phyloP scores from a whole-genome alignment of 2,113 vertebrate genomes.

The Nyctereutes procyonoides region DNA sequence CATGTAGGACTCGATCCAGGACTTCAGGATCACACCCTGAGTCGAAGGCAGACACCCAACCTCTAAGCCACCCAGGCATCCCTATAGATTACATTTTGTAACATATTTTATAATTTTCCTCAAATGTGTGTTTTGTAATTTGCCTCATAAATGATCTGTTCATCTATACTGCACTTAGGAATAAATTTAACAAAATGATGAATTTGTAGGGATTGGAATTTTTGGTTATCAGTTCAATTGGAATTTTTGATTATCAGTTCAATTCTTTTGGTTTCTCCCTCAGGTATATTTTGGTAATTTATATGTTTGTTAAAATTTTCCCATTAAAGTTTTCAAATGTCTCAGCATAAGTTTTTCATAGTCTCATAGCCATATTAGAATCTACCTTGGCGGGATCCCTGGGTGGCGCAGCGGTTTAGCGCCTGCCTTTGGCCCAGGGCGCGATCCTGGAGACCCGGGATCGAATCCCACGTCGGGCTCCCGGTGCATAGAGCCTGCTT shows the following conservation, averaged over 20 bases:
- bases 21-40: no score
- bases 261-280: background rate
- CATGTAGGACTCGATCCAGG: no score
- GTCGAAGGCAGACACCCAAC: no score
- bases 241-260: background rate
- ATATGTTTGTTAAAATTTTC: constrained; percentile 25
- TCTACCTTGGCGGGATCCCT: constrained; percentile 27
- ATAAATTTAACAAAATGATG: constrained; percentile 28
- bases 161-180: background rate
- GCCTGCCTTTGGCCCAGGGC: no score
- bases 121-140: background rate
- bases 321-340: background rate
- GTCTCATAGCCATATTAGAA: background rate
- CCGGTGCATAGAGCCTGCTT: no score
- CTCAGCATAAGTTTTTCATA: background rate
- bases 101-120: constrained; percentile 32
- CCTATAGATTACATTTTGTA: background rate
- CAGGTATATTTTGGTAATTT: background rate
- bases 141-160: constrained; percentile 26
- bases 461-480: no score
- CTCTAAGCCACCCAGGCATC: no score
- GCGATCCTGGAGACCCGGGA: no score
- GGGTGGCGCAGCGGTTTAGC: no score
- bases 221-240: background rate
- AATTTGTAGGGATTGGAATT: background rate